Conservation (phyloP, 2,797 vertebrate genomes). For the Morus bassanus region DNA sequence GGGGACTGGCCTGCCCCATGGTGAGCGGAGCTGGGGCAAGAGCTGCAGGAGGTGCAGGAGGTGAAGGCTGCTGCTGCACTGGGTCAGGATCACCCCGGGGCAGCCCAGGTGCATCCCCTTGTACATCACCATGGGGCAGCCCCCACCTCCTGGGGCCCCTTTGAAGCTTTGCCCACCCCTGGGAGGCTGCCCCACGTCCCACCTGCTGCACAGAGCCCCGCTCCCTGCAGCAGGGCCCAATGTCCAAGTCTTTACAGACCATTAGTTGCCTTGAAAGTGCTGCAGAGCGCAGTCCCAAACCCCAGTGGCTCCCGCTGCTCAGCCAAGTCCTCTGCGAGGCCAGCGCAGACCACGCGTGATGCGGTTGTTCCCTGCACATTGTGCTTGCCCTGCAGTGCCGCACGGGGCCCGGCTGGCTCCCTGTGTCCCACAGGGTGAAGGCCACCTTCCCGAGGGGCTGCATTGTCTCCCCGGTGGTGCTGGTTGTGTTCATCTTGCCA, state of each 20-base stretch:
- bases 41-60: background rate
- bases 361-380: background rate
- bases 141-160: background rate
- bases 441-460: background rate
- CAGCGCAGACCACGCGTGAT: background rate
- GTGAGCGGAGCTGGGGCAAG: background rate
- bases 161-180: background rate
- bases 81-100: background rate
- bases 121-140: background rate
- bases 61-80: background rate
- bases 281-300: background rate
- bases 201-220: rapidly evolving
- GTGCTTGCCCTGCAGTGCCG: rapidly evolving
- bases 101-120: background rate
- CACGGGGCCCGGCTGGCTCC: too few species aligned
- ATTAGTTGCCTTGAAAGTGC: rapidly evolving
- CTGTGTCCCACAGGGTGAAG: background rate
- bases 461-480: background rate
- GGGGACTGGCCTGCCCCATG: background rate
- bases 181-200: background rate
- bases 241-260: background rate
- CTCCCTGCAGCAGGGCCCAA: rapidly evolving
- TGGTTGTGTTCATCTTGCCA: background rate
- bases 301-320: background rate
- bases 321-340: background rate